These are phyloP conservation scores for Drosophila neonasuta DNA, from an alignment of 2,888 invertebrate species.

Conservation along the genomic window DNA sequence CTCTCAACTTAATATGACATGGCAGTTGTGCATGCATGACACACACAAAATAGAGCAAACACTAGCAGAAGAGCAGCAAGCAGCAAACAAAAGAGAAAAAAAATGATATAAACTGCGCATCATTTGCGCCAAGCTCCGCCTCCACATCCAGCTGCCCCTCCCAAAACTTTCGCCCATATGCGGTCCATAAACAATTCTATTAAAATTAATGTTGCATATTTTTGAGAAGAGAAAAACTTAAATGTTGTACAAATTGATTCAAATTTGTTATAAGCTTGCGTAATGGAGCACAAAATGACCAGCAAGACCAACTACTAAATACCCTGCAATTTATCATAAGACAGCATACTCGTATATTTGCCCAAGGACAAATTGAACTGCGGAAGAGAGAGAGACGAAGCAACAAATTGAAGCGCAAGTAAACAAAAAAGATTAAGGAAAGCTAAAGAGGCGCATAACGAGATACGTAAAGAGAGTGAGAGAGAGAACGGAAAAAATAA, in stretches of 20 bases:
- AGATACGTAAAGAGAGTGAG: neutral
- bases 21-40: slow-evolving; percentile 62
- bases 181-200: slow-evolving; percentile 72
- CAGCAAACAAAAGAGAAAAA: slow-evolving; percentile 6
- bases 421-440: slow-evolving; percentile 36
- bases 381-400: slow-evolving; percentile 19
- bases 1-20: slow-evolving; percentile 66
- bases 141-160: neutral
- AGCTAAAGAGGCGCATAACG: slow-evolving; percentile 18
- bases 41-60: slow-evolving; percentile 43
- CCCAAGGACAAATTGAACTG: slow-evolving; percentile 7
- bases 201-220: slow-evolving; percentile 77
- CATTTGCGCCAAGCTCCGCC: slow-evolving; percentile 36
- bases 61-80: slow-evolving; percentile 3
- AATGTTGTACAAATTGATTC: slow-evolving; percentile 69
- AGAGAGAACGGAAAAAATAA: neutral
- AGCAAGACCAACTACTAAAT: slow-evolving; percentile 26
- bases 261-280: slow-evolving; percentile 60
- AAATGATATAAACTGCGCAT: slow-evolving; percentile 45
- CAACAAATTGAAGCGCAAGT: slow-evolving; percentile 62
- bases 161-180: slow-evolving; percentile 33
- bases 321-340: slow-evolving; percentile 32
- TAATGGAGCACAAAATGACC: slow-evolving; percentile 25
- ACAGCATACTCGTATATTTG: neutral
- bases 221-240: slow-evolving; percentile 58